A percentile compares a stretch with the other conserved stretches of the same genome.
phyloP scores from a whole-genome alignment of 2,888 invertebrate species.

The Ophion slaviceki region DNA sequence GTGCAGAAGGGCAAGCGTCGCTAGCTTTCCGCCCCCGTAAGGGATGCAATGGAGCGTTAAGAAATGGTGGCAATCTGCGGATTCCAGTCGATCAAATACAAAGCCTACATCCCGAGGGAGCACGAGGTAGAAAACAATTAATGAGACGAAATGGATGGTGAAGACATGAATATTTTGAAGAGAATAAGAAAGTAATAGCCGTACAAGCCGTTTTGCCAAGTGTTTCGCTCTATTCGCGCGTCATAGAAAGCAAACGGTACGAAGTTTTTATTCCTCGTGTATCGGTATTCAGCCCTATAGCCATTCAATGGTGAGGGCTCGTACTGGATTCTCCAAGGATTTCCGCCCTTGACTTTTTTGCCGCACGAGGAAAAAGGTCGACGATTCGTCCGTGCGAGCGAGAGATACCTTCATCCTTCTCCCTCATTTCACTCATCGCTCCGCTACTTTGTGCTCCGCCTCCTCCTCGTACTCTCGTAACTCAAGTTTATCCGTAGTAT shows the following conservation, averaged over 20 bases:
- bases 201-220: not conserved
- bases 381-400: constrained; percentile 39
- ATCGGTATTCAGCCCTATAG: constrained; percentile 28
- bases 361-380: constrained; percentile 27
- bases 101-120: constrained; percentile 4
- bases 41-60: constrained; percentile 44
- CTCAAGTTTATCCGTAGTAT: constrained; percentile 52
- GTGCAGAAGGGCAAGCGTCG: constrained; percentile 34
- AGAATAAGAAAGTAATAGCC: constrained; percentile 6
- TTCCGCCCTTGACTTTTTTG: constrained; percentile 6
- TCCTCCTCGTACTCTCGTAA: constrained; percentile 42
- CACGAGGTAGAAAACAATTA: constrained; percentile 22
- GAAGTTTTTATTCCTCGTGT: constrained; percentile 31
- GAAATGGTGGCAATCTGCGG: constrained; percentile 31
- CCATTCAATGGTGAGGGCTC: constrained; percentile 43
- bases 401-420: constrained; percentile 29
- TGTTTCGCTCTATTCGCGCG: constrained; percentile 17
- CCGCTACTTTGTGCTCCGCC: not conserved
- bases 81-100: constrained; percentile 51
- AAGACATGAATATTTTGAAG: constrained; percentile 2
- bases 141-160: not conserved
- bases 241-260: constrained; percentile 8
- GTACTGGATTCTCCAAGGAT: constrained; percentile 3
- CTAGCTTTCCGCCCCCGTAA: constrained; percentile 25
- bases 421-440: constrained; percentile 5